Conservation (phyloP, 2,797 vertebrate species). For the Phrynocephalus vlangalii region DNA sequence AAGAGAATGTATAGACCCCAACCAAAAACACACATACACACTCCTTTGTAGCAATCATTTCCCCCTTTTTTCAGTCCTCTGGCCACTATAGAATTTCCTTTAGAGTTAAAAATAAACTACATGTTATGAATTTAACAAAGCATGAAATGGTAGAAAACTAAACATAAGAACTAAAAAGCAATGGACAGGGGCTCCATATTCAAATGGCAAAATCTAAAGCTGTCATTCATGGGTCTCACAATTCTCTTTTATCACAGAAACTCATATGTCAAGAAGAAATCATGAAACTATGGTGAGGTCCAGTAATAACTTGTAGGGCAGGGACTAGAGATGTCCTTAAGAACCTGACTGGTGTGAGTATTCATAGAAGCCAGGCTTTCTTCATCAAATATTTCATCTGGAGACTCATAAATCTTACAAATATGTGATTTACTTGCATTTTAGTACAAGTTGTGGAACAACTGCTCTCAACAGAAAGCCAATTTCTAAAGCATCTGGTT, state of each 20-base stretch:
- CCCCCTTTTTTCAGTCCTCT: too few species aligned
- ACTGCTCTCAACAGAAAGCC: constrained; percentile 72
- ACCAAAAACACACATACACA: too few species aligned
- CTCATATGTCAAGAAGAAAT: background rate
- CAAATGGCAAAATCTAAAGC: too few species aligned
- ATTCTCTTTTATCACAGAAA: background rate
- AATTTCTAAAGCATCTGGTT: constrained; percentile 64
- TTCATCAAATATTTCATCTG: constrained; percentile 50
- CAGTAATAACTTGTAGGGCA: background rate
- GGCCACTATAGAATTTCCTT: too few species aligned
- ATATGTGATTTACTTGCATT: constrained; percentile 54
- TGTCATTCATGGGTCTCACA: too few species aligned
- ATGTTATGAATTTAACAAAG: too few species aligned
- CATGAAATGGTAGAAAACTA: background rate
- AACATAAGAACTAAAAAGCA: background rate
- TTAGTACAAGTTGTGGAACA: constrained; percentile 67
- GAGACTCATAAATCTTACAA: constrained; percentile 46
- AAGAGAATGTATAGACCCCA: too few species aligned
- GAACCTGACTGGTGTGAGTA: background rate
- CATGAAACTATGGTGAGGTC: background rate
- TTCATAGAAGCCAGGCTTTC: constrained; percentile 24
- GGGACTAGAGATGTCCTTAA: background rate
- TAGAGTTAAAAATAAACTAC: too few species aligned
- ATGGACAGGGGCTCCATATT: too few species aligned
- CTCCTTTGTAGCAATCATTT: too few species aligned